Conservation (phyloP, 2,113 vertebrate genomes). For the Cyanoliseus patagonus region DNA sequence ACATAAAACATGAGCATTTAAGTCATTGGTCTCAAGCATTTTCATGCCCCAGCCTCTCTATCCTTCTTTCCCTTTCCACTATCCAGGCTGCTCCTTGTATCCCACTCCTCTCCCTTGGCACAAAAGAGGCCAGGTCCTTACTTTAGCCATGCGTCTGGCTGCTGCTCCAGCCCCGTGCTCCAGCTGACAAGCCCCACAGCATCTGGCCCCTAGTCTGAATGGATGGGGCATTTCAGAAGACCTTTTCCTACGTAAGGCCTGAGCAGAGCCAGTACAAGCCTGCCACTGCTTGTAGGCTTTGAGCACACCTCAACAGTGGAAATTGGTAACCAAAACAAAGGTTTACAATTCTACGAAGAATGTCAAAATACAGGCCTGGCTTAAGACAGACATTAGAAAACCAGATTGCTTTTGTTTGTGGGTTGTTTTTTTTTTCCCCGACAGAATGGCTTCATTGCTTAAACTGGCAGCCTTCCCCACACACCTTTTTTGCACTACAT, state of each 20-base stretch:
- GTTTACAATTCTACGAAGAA: neutral
- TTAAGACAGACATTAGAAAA: neutral
- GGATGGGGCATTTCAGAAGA: rapidly evolving
- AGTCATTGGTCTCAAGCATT: neutral
- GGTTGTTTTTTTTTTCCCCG: neutral
- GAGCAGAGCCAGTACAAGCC: neutral
- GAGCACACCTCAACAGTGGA: neutral
- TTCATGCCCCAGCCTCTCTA: neutral
- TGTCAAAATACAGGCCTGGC: neutral
- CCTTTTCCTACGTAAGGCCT: neutral
- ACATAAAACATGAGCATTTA: neutral
- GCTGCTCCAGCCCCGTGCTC: rapidly evolving
- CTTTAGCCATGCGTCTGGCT: rapidly evolving
- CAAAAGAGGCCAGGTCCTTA: neutral
- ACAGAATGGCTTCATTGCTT: neutral
- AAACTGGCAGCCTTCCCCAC: neutral
- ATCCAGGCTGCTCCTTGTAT: neutral
- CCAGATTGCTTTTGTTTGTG: neutral
- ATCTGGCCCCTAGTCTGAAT: neutral
- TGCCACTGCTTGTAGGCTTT: neutral
- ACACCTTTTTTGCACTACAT: neutral
- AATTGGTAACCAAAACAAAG: neutral
- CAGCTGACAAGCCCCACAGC: rapidly evolving
- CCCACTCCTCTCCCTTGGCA: too few relatives aligned
- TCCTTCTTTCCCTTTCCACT: neutral